Base-by-base conservation (phyloP, 2,888 invertebrate species). In the Caenorhabditis wallacei region DNA sequence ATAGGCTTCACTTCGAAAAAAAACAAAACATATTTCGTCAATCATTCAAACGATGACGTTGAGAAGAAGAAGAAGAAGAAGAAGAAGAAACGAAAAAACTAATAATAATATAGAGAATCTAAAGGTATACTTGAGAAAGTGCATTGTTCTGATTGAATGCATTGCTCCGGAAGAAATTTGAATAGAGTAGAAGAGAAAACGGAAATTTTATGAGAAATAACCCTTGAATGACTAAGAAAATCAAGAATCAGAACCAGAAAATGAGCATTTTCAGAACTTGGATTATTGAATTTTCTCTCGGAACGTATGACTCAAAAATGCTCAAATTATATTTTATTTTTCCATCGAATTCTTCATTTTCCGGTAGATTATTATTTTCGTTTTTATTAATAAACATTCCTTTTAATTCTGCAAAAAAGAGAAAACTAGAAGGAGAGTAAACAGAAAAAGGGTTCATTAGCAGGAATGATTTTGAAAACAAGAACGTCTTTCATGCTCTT, bases 81-180 rank as follows among this genome's bases (percentile, higher is more conserved):
- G 35, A 64, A 48, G 20, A 26, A 26, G 51, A 59, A 54, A 54
- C 46, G 59, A 40, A 26, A 56, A 54, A 40, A 35, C 46, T 30
- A 30, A 20, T 10, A 20, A n/a, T n/a, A n/a, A n/a, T n/a, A n/a
- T n/a, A n/a, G 37, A 63, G 26, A 26, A 3, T n/a, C 18, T 18
- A 53, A 18, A 22, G n/a, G 22, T 16, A 16, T 18, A 56, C 64
- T 43, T 30, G 48, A 66, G 43, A 26, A 56, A 56, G 10, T 76
- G 37, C 59, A 76, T 76, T 53, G 46, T 43, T 76, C 59, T 76
- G 76, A 76, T 76, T 76, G 76, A 69, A 68, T 59, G 68, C 68
- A 75, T 40, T 66, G 16, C 48, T 57, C 66, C 74, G 74, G 74
- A 75, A 66, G 37, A 56, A 13, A 24, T 40, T 46, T 63, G 72